Conservation (phyloP, 2,113 vertebrate species). For the Neolamprologus modestus region DNA sequence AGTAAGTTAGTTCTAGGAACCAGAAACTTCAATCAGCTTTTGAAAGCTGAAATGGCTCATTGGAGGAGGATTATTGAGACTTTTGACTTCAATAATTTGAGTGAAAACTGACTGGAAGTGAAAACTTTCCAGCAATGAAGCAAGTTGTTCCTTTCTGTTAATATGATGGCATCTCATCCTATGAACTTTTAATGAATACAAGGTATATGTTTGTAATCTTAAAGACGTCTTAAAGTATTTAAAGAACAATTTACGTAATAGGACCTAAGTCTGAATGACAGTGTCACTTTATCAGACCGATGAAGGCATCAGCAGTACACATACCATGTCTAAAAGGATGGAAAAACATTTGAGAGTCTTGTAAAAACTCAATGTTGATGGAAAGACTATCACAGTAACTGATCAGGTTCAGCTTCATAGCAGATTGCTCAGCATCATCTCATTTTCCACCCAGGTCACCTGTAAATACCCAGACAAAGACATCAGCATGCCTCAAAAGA, state of each 20-base stretch:
- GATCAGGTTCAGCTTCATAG: neutral
- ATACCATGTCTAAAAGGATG: neutral
- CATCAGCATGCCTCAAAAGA: neutral
- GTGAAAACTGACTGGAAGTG: neutral
- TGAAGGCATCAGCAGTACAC: neutral
- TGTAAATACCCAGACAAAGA: neutral
- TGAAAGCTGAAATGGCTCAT: neutral
- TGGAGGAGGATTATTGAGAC: neutral
- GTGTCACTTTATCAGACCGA: neutral
- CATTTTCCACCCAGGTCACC: neutral
- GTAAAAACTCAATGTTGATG: neutral
- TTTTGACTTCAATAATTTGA: neutral
- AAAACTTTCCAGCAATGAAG: neutral
- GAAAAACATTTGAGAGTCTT: neutral
- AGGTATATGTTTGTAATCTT: neutral
- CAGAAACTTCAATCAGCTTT: neutral
- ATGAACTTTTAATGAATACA: neutral
- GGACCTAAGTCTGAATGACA: neutral
- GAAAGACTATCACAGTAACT: neutral
- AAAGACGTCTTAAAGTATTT: neutral
- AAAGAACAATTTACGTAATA: neutral
- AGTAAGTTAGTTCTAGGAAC: neutral
- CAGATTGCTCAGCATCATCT: neutral
- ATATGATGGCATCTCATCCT: neutral
- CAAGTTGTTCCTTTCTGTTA: neutral